Conservation (phyloP, 53 echinoderm and acorn worm genomes). For the Zoroaster sp. region DNA sequence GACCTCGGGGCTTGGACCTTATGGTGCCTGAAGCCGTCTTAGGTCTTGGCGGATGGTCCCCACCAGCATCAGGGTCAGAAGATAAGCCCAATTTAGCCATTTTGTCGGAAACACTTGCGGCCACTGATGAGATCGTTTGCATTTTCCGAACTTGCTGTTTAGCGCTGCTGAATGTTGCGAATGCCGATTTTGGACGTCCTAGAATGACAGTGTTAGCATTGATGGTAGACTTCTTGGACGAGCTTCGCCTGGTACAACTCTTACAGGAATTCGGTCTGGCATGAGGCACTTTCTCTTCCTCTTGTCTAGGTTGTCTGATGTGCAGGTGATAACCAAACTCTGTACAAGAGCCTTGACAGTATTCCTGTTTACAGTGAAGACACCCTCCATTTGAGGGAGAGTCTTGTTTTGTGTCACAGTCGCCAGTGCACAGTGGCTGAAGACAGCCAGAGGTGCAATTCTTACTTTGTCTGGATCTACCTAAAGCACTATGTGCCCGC, state of each 20-base stretch:
- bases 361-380: slow-evolving; percentile 66
- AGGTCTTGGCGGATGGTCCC: not conserved
- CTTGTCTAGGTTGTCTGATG: slow-evolving; percentile 62
- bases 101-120: slow-evolving; percentile 55
- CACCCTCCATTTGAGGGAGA: slow-evolving; percentile 41
- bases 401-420: slow-evolving; percentile 64
- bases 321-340: slow-evolving; percentile 89
- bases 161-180: slow-evolving; percentile 90
- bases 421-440: slow-evolving; percentile 76
- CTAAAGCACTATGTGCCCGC: slow-evolving; percentile 78
- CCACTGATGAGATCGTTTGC: slow-evolving; percentile 63
- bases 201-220: slow-evolving; percentile 83
- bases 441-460: slow-evolving; percentile 81
- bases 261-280: slow-evolving; percentile 80
- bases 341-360: slow-evolving; percentile 82
- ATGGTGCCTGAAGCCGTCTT: slow-evolving; percentile 45
- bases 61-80: slow-evolving; percentile 32
- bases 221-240: slow-evolving; percentile 54
- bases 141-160: slow-evolving; percentile 60
- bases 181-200: slow-evolving; percentile 87
- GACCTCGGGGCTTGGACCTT: slow-evolving; percentile 57
- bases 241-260: slow-evolving; percentile 53
- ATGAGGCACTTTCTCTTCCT: slow-evolving; percentile 33
- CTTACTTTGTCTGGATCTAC: slow-evolving; percentile 56
- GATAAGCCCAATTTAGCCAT: slow-evolving; percentile 65